These are phyloP conservation scores for Diaprepes abbreviatus DNA, from an alignment of 2,888 invertebrate genomes.

Conservation along the genomic window DNA sequence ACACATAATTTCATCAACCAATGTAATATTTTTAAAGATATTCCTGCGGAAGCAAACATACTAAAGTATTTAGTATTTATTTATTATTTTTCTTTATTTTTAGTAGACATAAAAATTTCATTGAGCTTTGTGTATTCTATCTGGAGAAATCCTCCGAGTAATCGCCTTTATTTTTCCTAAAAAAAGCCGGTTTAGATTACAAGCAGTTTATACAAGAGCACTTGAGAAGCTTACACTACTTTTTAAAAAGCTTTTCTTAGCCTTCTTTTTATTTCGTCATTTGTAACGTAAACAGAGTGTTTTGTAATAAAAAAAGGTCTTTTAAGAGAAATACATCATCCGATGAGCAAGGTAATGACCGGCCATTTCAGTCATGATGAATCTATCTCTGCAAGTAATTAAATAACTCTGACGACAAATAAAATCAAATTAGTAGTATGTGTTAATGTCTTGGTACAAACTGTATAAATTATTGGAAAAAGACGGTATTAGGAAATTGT, in stretches of 20 bases:
- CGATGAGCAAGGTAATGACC: no score
- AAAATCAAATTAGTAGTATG: no score
- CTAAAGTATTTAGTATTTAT: no score
- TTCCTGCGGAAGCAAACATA: no score
- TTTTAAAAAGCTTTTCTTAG: constrained; percentile 36
- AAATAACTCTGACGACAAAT: no score
- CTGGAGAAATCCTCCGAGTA: constrained; percentile 19
- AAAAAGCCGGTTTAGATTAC: constrained; percentile 25
- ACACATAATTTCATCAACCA: no score
- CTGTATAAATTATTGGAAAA: no score
- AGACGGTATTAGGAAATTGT: no score
- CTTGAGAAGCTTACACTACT: constrained; percentile 35
- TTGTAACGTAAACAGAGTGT: constrained; percentile 27
- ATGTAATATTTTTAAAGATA: no score
- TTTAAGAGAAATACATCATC: not conserved
- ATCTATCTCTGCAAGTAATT: no score
- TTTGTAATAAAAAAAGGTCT: not conserved
- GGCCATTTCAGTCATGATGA: no score
- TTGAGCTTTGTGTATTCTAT: constrained; percentile 12
- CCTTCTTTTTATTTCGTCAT: constrained; percentile 31
- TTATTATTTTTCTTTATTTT: not conserved
- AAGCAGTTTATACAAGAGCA: constrained; percentile 33
- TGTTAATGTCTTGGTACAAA: no score
- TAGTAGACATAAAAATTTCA: not conserved
- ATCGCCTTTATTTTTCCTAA: constrained; percentile 37